Evolutionary conservation across 2,797 vertebrate species (phyloP).

Genomic region (Synaphobranchus kaupii): DNA sequence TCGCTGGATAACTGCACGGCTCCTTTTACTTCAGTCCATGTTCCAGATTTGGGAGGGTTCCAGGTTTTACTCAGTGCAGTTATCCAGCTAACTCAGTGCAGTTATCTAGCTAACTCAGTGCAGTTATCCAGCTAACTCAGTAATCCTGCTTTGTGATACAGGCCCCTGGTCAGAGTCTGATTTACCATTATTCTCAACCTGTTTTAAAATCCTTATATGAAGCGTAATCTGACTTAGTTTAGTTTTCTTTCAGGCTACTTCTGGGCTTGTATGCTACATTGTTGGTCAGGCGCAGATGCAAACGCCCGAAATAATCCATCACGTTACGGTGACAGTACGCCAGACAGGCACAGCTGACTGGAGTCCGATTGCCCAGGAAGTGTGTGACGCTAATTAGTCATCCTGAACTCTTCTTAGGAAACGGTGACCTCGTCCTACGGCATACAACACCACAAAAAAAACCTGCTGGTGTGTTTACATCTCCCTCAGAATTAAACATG

Average conservation of each 20-base stretch:
- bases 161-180: no score
- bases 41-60: no score
- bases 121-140: no score
- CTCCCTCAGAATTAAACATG: background rate
- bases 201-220: no score
- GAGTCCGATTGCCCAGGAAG: background rate
- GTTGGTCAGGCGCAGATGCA: background rate
- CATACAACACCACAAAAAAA: background rate
- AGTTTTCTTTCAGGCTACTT: background rate
- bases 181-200: no score
- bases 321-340: background rate
- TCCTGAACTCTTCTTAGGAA: background rate
- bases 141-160: no score
- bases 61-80: no score
- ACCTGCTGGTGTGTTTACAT: background rate
- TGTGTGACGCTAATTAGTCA: background rate
- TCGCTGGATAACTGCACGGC: no score
- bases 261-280: background rate
- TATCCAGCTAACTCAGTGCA: no score
- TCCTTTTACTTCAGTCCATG: no score
- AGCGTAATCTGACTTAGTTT: no score
- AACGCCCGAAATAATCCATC: background rate
- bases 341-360: background rate
- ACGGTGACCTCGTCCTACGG: background rate
- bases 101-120: no score